These are phyloP conservation scores for Garrulus glandarius DNA, from an alignment of 2,797 vertebrate species.

Conservation along the genomic window DNA sequence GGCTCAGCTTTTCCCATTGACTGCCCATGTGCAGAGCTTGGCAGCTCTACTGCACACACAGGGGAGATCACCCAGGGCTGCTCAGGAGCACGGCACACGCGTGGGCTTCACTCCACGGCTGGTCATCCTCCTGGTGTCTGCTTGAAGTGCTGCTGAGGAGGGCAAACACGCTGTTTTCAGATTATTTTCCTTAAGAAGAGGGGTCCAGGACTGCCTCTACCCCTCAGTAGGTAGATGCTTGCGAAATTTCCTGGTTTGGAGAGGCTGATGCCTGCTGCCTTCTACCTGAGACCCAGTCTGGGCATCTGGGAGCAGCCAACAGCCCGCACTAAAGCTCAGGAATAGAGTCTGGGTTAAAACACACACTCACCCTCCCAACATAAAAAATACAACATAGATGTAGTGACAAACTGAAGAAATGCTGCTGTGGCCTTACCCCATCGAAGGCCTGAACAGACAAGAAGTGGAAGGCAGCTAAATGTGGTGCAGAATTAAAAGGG, in stretches of 20 bases:
- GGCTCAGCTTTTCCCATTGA: accelerated
- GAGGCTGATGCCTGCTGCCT: background rate
- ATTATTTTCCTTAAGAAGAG: background rate
- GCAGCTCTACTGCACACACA: accelerated
- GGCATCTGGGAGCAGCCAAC: background rate
- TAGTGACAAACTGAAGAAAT: background rate
- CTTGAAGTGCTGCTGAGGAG: background rate
- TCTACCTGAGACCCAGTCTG: background rate
- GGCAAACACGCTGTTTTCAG: background rate
- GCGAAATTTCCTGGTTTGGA: background rate
- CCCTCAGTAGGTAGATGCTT: accelerated
- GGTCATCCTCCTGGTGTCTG: background rate
- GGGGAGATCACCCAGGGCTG: accelerated
- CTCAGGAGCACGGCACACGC: accelerated
- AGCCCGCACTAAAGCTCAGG: background rate
- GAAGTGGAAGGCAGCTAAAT: background rate
- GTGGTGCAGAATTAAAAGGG: background rate
- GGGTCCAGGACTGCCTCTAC: background rate
- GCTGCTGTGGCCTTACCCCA: background rate
- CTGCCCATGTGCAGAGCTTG: accelerated
- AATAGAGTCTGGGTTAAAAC: background rate
- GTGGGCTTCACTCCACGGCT: accelerated
- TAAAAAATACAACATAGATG: background rate
- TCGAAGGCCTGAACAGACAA: background rate
- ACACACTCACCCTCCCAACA: accelerated